phyloP scores from a whole-genome alignment of 1,140 invertebrate species.

The Pachyrhynchus sulphureomaculatus region DNA sequence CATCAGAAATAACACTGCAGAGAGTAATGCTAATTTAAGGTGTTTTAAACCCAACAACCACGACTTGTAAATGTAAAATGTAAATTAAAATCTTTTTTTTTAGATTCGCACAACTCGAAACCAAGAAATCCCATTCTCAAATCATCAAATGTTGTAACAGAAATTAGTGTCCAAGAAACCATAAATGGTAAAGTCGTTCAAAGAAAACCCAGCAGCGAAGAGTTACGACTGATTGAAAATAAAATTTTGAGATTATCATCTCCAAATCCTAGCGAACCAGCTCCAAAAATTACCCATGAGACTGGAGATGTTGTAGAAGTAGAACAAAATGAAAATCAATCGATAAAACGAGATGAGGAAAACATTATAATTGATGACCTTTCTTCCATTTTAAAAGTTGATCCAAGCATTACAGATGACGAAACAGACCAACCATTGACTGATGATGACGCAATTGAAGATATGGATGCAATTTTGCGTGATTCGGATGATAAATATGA shows the following conservation, averaged over 20 bases:
- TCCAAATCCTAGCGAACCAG: not conserved
- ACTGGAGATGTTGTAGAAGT: too few relatives aligned
- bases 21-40: too few relatives aligned
- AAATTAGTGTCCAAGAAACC: conserved; percentile 24
- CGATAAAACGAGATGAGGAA: not conserved
- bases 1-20: too few relatives aligned
- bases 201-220: conserved; percentile 22
- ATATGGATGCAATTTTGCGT: conserved; percentile 13
- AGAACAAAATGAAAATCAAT: not conserved
- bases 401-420: not conserved
- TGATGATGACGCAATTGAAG: conserved; percentile 1
- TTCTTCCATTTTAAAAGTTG: not conserved
- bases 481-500: conserved; percentile 3
- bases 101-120: not conserved
- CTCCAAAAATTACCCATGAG: too few relatives aligned
- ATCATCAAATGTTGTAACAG: conserved; percentile 14
- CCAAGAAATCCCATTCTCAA: not conserved
- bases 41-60: too few relatives aligned
- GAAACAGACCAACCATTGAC: not conserved
- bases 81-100: too few relatives aligned
- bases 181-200: conserved; percentile 13
- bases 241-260: not conserved
- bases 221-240: not conserved
- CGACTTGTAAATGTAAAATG: too few relatives aligned
- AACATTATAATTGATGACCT: conserved; percentile 5